Base-by-base conservation (phyloP, 2,888 invertebrate genomes). In the Amiota communis region DNA sequence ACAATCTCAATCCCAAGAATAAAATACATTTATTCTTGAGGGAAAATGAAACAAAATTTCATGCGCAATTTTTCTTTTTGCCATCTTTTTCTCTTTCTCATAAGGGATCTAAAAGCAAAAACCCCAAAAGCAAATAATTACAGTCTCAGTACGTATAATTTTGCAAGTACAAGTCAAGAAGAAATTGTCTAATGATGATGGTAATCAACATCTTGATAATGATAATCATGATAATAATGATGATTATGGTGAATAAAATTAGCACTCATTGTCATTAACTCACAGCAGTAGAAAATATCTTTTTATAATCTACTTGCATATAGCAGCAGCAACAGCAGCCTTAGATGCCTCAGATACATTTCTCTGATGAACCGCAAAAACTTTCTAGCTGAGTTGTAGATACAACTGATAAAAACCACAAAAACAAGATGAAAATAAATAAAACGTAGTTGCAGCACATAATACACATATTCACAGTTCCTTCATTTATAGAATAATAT, bases 61-160 rank as follows among this genome's bases (percentile, higher is more conserved):
- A 23, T 23, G 23, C 23, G 36, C 3, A 36, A 36, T 36, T 36
- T 36, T 36, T 36, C 36, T 2, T 36, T 2, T 36, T 36, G n/a
- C 6, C 8, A 36, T 36, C 36, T 36, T 6, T 36, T 6, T 36
- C 36, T 36, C 36, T 36, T 36, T 36, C 36, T 36, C 8, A 2
- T 36, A 36, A 36, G 36, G 36, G 36, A 36, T 36, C 9, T 9
- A 11, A 11, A 15, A 59, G 59, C 17, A 15, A 59, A n/a, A 59
- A 48, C 48, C 15, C n/a, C n/a, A 65, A 65, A 48, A 36, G 15
- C 48, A 59, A 59, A 9, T 65, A 17, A 65, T 48, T 65, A 65
- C 13, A 65, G 10, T 8, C n/a, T 65, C 47, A 65, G 49, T 65
- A 65, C 65, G 49, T 65, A 48, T 65, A 65, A 65, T 65, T 65